Conservation (phyloP, 2,113 vertebrate genomes). For the Epinephelus lanceolatus region DNA sequence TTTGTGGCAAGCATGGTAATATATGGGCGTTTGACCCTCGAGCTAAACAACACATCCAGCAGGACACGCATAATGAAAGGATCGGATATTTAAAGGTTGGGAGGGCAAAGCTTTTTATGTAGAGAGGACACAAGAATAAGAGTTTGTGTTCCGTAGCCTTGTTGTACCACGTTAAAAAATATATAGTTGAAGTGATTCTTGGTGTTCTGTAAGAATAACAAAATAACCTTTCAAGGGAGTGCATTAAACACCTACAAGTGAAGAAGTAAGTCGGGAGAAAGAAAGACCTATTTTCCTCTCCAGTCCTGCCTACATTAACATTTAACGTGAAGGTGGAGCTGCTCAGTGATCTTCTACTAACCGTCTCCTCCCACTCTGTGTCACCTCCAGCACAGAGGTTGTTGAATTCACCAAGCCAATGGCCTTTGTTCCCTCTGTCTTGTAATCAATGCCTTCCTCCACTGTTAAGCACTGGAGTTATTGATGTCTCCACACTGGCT, state of each 20-base stretch:
- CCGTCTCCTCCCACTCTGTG: slow-evolving; percentile 42
- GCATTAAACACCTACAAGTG: slow-evolving; percentile 55
- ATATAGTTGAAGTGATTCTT: slow-evolving; percentile 33
- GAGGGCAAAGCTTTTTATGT: slow-evolving; percentile 3
- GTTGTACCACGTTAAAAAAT: neutral
- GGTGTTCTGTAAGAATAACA: slow-evolving; percentile 40
- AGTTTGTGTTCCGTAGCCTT: neutral
- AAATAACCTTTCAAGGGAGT: slow-evolving; percentile 49
- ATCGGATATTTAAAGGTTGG: slow-evolving; percentile 14
- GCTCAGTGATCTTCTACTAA: slow-evolving; percentile 59
- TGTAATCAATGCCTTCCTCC: slow-evolving; percentile 74
- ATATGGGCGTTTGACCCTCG: slow-evolving; percentile 35
- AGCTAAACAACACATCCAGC: slow-evolving; percentile 47
- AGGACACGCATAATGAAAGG: neutral
- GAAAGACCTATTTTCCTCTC: slow-evolving; percentile 54
- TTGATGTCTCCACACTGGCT: slow-evolving; percentile 75
- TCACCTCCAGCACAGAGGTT: slow-evolving; percentile 68
- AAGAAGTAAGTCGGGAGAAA: slow-evolving; percentile 51
- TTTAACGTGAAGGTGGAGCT: slow-evolving; percentile 62
- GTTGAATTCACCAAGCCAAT: slow-evolving; percentile 53
- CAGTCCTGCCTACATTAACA: slow-evolving; percentile 67
- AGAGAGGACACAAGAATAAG: neutral
- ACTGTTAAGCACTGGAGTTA: slow-evolving; percentile 74
- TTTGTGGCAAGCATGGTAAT: slow-evolving; percentile 38
- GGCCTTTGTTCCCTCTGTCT: slow-evolving; percentile 71